phyloP scores from a whole-genome alignment of 2,888 invertebrate species.

The Uloborus plumipes region DNA sequence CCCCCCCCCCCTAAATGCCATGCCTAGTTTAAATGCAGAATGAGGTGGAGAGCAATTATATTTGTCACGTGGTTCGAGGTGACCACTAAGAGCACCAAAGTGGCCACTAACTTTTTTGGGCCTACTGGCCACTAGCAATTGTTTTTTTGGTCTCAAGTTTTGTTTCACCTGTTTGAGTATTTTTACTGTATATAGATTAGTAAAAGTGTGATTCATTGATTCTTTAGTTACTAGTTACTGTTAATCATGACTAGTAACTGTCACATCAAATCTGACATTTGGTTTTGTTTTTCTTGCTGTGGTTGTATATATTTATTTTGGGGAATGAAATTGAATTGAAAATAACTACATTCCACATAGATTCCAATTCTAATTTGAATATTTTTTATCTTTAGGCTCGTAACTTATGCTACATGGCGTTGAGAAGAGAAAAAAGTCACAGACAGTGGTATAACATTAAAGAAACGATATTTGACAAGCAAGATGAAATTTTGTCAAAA shows the following conservation, averaged over 20 bases:
- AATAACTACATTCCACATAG: neutral
- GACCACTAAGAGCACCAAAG: too few species aligned
- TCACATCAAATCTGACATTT: too few species aligned
- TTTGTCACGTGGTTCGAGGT: too few species aligned
- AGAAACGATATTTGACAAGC: slow-evolving; percentile 94
- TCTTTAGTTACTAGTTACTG: neutral
- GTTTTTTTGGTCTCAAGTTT: too few species aligned
- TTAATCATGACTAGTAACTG: too few species aligned
- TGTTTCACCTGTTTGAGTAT: neutral
- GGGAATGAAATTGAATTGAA: neutral
- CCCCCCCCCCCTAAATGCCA: too few species aligned
- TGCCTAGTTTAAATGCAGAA: too few species aligned
- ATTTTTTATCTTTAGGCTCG: slow-evolving; percentile 71
- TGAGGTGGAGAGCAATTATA: too few species aligned
- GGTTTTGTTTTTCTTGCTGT: too few species aligned
- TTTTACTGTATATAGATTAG: neutral
- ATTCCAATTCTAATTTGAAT: neutral
- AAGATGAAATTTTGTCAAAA: slow-evolving; percentile 79
- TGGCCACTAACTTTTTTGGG: too few species aligned
- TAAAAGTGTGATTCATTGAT: neutral
- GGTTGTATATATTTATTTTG: neutral
- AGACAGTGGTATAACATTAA: slow-evolving; percentile 80
- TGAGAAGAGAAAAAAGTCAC: slow-evolving; percentile 90
- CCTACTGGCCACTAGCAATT: too few species aligned
- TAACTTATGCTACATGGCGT: slow-evolving; percentile 98